A percentile compares a stretch with the other conserved stretches of the same genome.
phyloP scores from a whole-genome alignment of 2,888 invertebrate species.

The Yponomeuta sedellus region DNA sequence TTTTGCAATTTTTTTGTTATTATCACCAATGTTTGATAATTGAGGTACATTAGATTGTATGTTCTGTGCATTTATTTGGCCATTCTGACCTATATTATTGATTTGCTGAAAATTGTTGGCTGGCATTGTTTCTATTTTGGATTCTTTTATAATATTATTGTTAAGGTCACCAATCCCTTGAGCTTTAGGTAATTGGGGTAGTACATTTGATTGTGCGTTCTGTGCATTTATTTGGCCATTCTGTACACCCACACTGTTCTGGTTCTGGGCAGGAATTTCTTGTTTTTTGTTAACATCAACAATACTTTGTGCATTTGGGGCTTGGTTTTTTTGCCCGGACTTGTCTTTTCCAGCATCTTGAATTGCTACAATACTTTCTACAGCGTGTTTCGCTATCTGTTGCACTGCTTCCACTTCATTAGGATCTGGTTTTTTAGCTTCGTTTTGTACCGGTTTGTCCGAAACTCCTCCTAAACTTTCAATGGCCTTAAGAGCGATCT shows the following conservation, averaged over 20 bases:
- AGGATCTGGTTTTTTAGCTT: constrained; percentile 25
- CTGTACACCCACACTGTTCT: neutral
- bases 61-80: constrained; percentile 15
- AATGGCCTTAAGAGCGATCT: constrained; percentile 67
- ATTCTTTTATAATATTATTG: constrained; percentile 17
- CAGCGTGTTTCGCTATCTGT: constrained; percentile 67
- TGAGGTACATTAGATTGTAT: constrained; percentile 17
- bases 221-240: constrained; percentile 5
- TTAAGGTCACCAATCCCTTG: constrained; percentile 1
- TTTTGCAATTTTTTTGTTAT: constrained; percentile 18
- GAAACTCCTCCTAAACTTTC: constrained; percentile 60
- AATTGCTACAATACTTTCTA: constrained; percentile 62
- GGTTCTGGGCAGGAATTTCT: constrained; percentile 8
- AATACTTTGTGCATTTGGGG: neutral
- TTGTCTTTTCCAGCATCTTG: constrained; percentile 53
- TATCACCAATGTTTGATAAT: constrained; percentile 17
- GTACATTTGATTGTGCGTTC: constrained; percentile 18
- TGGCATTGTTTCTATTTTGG: constrained; percentile 18
- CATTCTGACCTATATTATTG: constrained; percentile 4
- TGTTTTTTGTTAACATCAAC: neutral
- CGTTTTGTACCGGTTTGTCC: constrained; percentile 41
- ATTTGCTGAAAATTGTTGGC: neutral
- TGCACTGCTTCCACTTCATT: constrained; percentile 46
- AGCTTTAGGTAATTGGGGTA: constrained; percentile 15
- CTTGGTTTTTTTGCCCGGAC: constrained; percentile 15